Base-by-base conservation (phyloP, 2,888 invertebrate species). In the Tridacna crocea region DNA sequence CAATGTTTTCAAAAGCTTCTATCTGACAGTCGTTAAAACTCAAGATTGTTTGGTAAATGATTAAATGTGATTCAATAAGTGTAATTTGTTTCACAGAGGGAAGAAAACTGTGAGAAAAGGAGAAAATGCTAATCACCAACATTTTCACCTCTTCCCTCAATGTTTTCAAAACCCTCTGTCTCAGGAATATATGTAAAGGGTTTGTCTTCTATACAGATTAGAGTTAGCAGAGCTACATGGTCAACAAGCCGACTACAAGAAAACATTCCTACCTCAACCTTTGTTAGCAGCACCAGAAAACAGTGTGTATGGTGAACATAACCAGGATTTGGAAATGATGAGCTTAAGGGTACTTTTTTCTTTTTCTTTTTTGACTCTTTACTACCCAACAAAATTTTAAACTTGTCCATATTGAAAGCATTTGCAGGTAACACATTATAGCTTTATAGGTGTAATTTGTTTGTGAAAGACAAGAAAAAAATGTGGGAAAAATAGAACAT, bases 301-400 rank as follows among this genome's bases (percentile, higher is more conserved):
- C 78, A 61, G 46, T 76, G 46, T 51, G 75, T 66, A 70, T 83
- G 26, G 75, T 72, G 82, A 84, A 15, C 83, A 85, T 4, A 89
- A 92, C 17, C 90, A 93, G 72, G 89, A 91, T 73, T 72, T 92
- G 77, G 93, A 93, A 78, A 84, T 93, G 8, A 75, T 65, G 75
- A 51, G 55, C 24, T 48, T 60, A 22, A 60, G 65, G 55, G 27
- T 63, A 26, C 15, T 12, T 61, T 11, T n/a, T 22, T 55, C 10
- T 19, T 6, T 10, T 55, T 19, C 2, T 6, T 55, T 55, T 12
- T 61, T 61, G n/a, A 22, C 22, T 24, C 61, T 22, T 4, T 61
- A n/a, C 61, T 22, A 61, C 1, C 4, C 1, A 10, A 61, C 22
- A 3, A 61, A 61, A 61, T 10, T 61, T 36, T 61, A 24, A 10